Percentiles rank a stretch among this genome's conserved stretches.
Evolutionary conservation across 2,113 vertebrate species (phyloP).

Genomic region (Chamaea fasciata): DNA sequence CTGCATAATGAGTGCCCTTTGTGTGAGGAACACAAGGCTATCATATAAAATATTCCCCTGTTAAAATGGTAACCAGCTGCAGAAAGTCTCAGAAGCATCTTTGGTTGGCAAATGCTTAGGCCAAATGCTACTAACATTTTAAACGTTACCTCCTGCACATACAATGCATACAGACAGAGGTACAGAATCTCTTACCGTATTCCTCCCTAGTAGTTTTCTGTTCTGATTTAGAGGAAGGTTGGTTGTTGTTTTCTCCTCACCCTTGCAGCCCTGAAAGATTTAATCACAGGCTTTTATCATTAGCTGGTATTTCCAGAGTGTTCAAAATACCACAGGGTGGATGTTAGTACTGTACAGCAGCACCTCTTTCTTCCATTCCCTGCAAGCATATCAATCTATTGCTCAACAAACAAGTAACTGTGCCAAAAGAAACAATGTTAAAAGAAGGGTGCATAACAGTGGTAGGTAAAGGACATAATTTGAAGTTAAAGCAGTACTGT

Average conservation of each 20-base stretch:
- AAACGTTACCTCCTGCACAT: neutral
- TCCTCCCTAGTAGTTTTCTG: neutral
- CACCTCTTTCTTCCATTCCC: neutral
- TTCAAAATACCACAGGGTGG: neutral
- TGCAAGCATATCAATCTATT: neutral
- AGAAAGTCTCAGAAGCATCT: conserved; percentile 2
- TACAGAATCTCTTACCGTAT: neutral
- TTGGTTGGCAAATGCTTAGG: neutral
- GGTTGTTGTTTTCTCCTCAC: neutral
- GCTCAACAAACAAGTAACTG: neutral
- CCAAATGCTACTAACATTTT: neutral
- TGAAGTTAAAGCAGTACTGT: neutral
- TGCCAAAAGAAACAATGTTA: neutral
- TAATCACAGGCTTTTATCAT: neutral
- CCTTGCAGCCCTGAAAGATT: neutral
- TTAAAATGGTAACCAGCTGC: neutral
- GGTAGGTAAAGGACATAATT: neutral
- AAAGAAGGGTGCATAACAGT: neutral
- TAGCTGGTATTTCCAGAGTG: neutral
- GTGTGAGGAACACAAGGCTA: conserved; percentile 6
- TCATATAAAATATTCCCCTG: neutral
- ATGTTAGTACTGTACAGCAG: neutral
- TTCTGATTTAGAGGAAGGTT: neutral
- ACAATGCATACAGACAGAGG: neutral
- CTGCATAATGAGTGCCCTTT: conserved; percentile 40